A percentile compares a stretch with the other conserved stretches of the same genome.
These are phyloP conservation scores for Salvelinus namaycush DNA, from an alignment of 2,113 vertebrate species.

Conservation along the genomic window DNA sequence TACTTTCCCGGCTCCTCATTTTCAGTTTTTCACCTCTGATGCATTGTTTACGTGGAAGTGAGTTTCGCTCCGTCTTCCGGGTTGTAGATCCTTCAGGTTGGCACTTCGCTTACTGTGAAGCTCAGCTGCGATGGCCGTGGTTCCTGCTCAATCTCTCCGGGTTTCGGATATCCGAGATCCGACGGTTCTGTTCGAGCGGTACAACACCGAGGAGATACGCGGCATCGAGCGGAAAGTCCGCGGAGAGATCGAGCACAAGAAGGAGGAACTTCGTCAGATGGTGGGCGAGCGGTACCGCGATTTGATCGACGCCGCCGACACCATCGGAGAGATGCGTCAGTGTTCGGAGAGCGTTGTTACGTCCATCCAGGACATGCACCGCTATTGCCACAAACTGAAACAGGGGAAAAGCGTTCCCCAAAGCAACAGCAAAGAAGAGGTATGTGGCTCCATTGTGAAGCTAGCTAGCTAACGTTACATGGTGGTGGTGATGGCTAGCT, in stretches of 20 bases:
- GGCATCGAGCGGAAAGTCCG: constrained; percentile 84
- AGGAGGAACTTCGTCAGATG: constrained; percentile 95
- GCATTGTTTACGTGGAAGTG: constrained; percentile 60
- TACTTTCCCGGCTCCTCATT: not conserved
- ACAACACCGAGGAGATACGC: constrained; percentile 87
- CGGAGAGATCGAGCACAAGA: constrained; percentile 93
- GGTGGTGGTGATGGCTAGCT: too few relatives aligned
- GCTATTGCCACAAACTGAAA: constrained; percentile 70
- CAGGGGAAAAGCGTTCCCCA: constrained; percentile 28
- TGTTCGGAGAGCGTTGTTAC: constrained; percentile 82
- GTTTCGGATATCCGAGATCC: constrained; percentile 76
- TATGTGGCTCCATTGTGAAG: constrained; percentile 14
- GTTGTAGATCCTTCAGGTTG: constrained; percentile 22
- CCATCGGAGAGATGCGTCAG: constrained; percentile 91
- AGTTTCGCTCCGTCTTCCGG: constrained; percentile 41
- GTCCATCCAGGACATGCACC: constrained; percentile 83
- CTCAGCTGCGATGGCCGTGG: constrained; percentile 57
- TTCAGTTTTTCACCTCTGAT: not conserved
- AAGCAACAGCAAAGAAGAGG: constrained; percentile 50
- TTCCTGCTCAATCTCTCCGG: constrained; percentile 62
- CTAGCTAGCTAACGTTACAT: too few relatives aligned
- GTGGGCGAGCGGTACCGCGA: constrained; percentile 94
- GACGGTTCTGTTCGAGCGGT: constrained; percentile 82
- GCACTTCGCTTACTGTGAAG: constrained; percentile 12
- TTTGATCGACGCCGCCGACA: constrained; percentile 94